Evolutionary conservation across 1,140 invertebrate genomes (phyloP).

Genomic region (Maniola jurtina): DNA sequence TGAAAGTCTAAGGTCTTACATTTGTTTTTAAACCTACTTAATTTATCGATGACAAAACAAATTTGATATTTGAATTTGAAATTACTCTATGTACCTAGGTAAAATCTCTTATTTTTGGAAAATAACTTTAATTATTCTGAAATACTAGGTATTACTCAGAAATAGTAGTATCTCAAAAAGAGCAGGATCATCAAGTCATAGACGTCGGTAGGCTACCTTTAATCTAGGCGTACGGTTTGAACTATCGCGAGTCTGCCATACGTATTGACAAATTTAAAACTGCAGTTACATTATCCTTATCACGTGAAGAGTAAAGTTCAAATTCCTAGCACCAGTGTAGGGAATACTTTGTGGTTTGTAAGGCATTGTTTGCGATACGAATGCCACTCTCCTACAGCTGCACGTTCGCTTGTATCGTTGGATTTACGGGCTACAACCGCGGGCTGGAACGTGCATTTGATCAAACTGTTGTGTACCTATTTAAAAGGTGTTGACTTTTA

Average conservation of each 20-base stretch:
- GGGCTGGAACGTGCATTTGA: slow-evolving; percentile 9
- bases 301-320: slow-evolving; percentile 1
- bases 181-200: not conserved
- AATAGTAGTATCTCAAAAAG: not conserved
- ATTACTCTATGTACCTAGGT: no score
- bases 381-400: slow-evolving; percentile 38
- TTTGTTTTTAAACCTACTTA: no score
- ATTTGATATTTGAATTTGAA: no score
- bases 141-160: not conserved
- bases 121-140: not conserved
- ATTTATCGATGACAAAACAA: no score
- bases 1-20: no score
- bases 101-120: no score
- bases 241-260: slow-evolving; percentile 21
- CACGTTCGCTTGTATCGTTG: slow-evolving; percentile 40
- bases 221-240: slow-evolving; percentile 15
- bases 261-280: slow-evolving; percentile 16
- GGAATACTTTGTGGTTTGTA: slow-evolving; percentile 6
- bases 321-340: not conserved
- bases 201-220: not conserved
- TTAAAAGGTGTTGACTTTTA: slow-evolving; percentile 11
- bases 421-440: slow-evolving; percentile 37
- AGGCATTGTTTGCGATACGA: slow-evolving; percentile 33
- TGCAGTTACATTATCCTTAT: not conserved
- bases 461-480: slow-evolving; percentile 26